A percentile compares a stretch with the other conserved stretches of the same genome.
Evolutionary conservation across 2,888 invertebrate genomes (phyloP).

Genomic region (Chrysolina oricalcia): DNA sequence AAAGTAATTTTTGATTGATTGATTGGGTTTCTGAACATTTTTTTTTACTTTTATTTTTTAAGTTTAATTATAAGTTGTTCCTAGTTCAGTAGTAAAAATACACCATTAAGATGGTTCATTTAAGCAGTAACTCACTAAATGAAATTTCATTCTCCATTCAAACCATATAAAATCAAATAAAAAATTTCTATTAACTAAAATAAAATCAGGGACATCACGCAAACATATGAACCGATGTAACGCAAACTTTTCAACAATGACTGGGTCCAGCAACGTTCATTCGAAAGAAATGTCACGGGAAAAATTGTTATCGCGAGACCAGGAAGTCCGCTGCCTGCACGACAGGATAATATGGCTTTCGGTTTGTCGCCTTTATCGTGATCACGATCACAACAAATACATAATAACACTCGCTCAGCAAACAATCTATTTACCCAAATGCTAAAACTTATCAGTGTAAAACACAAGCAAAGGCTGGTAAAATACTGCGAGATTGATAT

Average conservation of each 20-base stretch:
- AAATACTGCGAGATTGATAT: conserved; percentile 11
- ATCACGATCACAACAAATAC: conserved; percentile 63
- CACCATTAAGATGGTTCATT: too few relatives aligned
- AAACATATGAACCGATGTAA: too few relatives aligned
- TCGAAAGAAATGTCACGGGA: conserved; percentile 35
- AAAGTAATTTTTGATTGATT: too few relatives aligned
- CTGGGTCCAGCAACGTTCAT: conserved; percentile 36
- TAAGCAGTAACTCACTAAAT: too few relatives aligned
- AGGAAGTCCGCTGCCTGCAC: conserved; percentile 66
- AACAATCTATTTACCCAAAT: conserved; percentile 58
- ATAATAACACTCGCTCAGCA: conserved; percentile 58
- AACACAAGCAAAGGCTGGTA: conserved; percentile 40
- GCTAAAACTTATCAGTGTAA: conserved; percentile 56
- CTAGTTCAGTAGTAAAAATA: too few relatives aligned
- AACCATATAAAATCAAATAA: too few relatives aligned
- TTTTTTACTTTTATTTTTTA: too few relatives aligned
- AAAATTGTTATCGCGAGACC: conserved; percentile 54
- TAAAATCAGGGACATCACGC: too few relatives aligned
- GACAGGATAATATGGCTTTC: conserved; percentile 65
- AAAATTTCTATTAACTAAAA: too few relatives aligned
- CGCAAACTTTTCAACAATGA: not conserved
- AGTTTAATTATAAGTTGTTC: too few relatives aligned
- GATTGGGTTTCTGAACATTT: too few relatives aligned
- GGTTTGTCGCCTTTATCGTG: conserved; percentile 62
- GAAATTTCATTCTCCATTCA: too few relatives aligned